Percentiles rank a stretch among this genome's conserved stretches.
phyloP scores from a whole-genome alignment of 2,888 invertebrate genomes.

The Xanthorhoe spadicearia region DNA sequence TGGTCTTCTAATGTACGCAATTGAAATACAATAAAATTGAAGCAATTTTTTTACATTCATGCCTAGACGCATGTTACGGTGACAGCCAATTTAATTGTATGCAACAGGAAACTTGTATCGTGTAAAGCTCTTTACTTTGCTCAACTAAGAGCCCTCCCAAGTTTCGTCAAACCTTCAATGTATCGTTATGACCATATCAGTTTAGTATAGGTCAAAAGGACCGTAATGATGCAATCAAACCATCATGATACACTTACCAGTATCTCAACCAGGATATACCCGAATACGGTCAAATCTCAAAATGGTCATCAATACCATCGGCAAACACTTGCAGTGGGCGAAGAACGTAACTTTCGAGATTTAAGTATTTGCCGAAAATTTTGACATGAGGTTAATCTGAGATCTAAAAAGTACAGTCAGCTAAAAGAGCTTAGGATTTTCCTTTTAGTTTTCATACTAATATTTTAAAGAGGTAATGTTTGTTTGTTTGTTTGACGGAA shows the following conservation, averaged over 20 bases:
- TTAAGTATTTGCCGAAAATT: constrained; percentile 27
- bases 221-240: neutral
- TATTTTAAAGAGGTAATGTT: no score
- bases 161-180: no score
- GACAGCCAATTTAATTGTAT: no score
- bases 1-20: no score
- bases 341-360: constrained; percentile 17
- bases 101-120: no score
- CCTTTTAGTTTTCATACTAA: no score
- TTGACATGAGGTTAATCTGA: constrained; percentile 28
- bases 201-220: neutral
- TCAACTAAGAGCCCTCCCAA: no score
- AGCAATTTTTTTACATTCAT: no score
- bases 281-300: constrained; percentile 11
- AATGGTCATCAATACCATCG: constrained; percentile 11
- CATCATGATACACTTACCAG: neutral
- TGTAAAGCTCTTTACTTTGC: no score
- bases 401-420: neutral
- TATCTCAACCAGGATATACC: constrained; percentile 10
- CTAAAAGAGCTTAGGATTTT: neutral
- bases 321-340: constrained; percentile 11
- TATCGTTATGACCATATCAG: neutral
- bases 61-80: no score
- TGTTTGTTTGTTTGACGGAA: no score
- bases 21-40: no score